These are phyloP conservation scores for Nycticryphes semicollaris DNA, from an alignment of 2,113 vertebrate species.

Conservation along the genomic window DNA sequence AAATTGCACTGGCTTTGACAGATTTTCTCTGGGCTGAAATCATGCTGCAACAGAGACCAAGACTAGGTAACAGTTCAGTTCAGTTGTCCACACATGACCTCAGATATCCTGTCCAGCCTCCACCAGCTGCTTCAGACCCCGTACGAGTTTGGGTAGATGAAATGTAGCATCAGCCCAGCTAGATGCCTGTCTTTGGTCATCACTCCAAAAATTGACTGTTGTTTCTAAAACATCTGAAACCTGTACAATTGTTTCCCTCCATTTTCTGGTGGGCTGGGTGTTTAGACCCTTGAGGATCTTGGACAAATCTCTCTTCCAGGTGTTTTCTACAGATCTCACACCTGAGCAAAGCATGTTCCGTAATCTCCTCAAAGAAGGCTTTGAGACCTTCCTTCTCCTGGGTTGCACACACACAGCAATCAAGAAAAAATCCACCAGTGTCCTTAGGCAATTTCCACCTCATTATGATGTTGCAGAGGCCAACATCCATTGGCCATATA, in stretches of 20 bases:
- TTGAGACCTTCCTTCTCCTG: not conserved
- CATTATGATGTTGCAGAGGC: not conserved
- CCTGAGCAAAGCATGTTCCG: not conserved
- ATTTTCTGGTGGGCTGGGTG: not conserved
- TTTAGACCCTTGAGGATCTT: not conserved
- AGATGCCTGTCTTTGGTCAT: not conserved
- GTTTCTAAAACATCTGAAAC: not conserved
- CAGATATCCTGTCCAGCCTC: not conserved
- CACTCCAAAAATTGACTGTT: not conserved
- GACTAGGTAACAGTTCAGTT: not conserved
- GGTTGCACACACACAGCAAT: not conserved
- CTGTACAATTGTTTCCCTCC: not conserved
- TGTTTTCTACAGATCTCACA: not conserved
- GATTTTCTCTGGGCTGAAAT: not conserved
- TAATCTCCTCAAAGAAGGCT: not conserved
- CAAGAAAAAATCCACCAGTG: not conserved
- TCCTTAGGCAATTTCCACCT: not conserved
- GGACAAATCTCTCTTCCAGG: not conserved
- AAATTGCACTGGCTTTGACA: not conserved
- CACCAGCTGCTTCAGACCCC: not conserved
- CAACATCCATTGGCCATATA: not conserved
- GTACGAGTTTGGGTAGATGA: not conserved
- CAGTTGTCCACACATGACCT: too few relatives aligned
- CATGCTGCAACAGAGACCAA: not conserved
- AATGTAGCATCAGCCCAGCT: not conserved